Evolutionary conservation across 2,888 invertebrate species (phyloP), one percentile per base, ranked within the genome.

Genomic region (Eilema depressum): DNA sequence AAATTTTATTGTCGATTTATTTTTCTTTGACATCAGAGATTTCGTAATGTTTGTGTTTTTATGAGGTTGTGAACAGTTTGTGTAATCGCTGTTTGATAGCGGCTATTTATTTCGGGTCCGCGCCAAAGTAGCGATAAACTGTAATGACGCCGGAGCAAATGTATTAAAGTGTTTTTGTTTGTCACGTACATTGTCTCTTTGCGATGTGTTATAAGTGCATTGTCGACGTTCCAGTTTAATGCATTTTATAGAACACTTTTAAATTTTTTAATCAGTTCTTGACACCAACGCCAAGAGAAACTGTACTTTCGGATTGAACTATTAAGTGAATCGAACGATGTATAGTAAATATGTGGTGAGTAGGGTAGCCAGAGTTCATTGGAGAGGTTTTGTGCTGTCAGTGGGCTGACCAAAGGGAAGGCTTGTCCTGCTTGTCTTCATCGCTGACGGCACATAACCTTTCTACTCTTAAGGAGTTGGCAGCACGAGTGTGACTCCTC

Each of bases 61-160:
- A 92, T 91, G 90, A 87, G 89, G 87, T 90, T 90, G 92, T 91
- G 90, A 92, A 92, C 93, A 91, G 91, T 92, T 90, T 88, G 84
- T 90, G 91, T 92, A 92, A 93, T 93, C 89, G 90, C 80, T 88
- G 80, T 92, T 93, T 92, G 92, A 93, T 93, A 89, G 92, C 90
- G 77, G 89, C 89, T 86, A 89, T 93, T 92, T 92, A 91, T 92
- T 92, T 92, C 77, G 87, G 89, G 86, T 83, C 81, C 86, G 78
- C 81, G 84, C 86, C 84, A 85, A 89, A 90, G 88, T 86, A 84
- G 85, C 91, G 85, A 92, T 92, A 92, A 91, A 92, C 82, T 86
- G 88, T 91, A 91, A 92, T 91, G 89, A 91, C 86, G 81, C 82
- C 84, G 84, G 84, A 86, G 85, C 85, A 86, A 88, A 90, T 87